Base-by-base conservation (phyloP, 2,888 invertebrate species). In the Lasioglossum pauxillum region DNA sequence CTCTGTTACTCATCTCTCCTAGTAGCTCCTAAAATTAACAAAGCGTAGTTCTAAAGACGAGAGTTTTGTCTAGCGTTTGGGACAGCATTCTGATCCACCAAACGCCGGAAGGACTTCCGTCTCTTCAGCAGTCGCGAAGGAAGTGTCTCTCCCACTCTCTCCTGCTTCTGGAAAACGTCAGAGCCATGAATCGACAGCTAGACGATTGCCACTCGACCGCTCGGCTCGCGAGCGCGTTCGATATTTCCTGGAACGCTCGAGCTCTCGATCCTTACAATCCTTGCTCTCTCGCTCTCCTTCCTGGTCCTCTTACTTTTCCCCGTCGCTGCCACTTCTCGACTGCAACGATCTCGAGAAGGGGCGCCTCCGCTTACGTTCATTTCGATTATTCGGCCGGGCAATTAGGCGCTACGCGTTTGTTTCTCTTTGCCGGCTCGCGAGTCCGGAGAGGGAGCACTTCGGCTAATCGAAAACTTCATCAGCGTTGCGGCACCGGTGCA, bases 401-500 rank as follows among this genome's bases (percentile, higher is more conserved):
- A 69, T 69, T 69, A 69, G 38, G 12, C 69, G 69, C 23, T 38
- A 10, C 38, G 23, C 38, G 69, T 38, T 69, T 69, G 35, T 69
- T 38, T 69, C 69, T 69, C 38, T 69, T 38, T 38, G 69, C 69
- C 23, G 23, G 1, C 12, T 23, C 23, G 23, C 69, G 81, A 64
- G 75, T 82, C 67, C 41, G 27, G 49, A 2, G 23, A 2, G 31
- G 23, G 44, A 19, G 23, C 27, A 49, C n/a, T 57, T 12, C 73
- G 71, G 78, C 86, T 89, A 88, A 89, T 85, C 83, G 89, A 85
- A 85, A 90, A 86, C 80, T 90, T 90, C 82, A 85, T 86, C 83
- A 83, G 69, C 73, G 83, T 69, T 74, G 78, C 46, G 72, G 27
- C 46, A 35, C 75, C 53, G 57, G 64, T 74, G 23, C 67, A 75